Evolutionary conservation across 2,888 invertebrate genomes (phyloP), one percentile per base, ranked within the genome.

Genomic region (Aphodius sticticus): DNA sequence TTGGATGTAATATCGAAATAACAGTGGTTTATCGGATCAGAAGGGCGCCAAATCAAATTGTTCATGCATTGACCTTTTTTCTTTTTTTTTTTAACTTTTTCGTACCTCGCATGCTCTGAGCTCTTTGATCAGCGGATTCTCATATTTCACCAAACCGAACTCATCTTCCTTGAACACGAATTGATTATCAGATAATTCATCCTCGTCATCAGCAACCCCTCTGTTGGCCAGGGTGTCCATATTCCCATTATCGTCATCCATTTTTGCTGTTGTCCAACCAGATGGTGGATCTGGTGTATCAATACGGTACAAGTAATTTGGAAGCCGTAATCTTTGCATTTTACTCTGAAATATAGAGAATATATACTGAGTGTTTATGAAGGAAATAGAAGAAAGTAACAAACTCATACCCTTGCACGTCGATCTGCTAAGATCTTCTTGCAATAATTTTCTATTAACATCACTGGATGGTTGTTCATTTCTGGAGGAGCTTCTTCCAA

Each of bases 401-500:
- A 69, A 36, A 16, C n/a, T 70, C 69, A 12, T 81, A 91, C 91
- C 89, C 91, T 91, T 5, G 91, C 89, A 79, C 92, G 88, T 81
- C 90, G 87, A 82, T 90, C 90, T 14, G 88, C 88, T 80, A 91
- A 90, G 81, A 91, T 86, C 78, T 88, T 86, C 82, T 90, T 90
- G 81, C 91, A 91, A 82, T 90, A 91, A 70, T 83, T 85, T 81
- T 93, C 92, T 84, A 93, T 93, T n/a, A 92, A 91, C 87, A 94
- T 93, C 4, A 94, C 92, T 0, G 94, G 94, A 87, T 94, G 94
- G 81, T 92, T 89, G 84, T 90, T 92, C 86, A 94, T 90, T 85
- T 93, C 93, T 3, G 92, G 90, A 0, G 94, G 94, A 74, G 94
- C 94, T 83, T 94, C 92, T 82, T 92, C 91, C 69, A 94, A 87